Conservation (phyloP, 2,888 invertebrate species). For the Cephalotes varians region DNA sequence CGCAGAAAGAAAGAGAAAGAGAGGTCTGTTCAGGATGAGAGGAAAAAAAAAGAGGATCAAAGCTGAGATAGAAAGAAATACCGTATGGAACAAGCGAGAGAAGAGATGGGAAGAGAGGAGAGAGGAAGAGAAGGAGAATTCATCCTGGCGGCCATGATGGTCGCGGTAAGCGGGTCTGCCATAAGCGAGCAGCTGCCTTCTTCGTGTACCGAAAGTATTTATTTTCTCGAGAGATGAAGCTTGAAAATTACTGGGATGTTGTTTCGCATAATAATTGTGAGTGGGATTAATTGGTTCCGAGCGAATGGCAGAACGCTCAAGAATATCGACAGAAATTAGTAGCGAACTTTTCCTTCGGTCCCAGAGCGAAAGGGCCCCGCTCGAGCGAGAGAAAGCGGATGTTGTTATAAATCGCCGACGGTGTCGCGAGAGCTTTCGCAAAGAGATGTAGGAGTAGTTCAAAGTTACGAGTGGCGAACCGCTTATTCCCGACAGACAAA, state of each 20-base stretch:
- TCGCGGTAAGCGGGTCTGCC: conserved; percentile 44
- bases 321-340: conserved; percentile 44
- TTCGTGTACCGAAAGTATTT: conserved; percentile 26
- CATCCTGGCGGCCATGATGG: conserved; percentile 71
- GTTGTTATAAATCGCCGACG: conserved; percentile 54
- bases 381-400: conserved; percentile 24
- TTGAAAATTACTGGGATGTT: conserved; percentile 32
- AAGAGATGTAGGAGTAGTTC: conserved; percentile 54
- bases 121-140: conserved; percentile 57
- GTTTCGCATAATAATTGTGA: background rate
- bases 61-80: conserved; percentile 32
- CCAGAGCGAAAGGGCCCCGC: background rate
- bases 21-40: conserved; percentile 21
- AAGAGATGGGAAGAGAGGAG: conserved; percentile 3
- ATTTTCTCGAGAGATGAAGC: conserved; percentile 4
- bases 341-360: background rate
- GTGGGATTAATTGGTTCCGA: conserved; percentile 17
- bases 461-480: conserved; percentile 55
- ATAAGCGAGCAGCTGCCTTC: conserved; percentile 42
- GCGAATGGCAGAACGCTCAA: background rate
- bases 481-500: conserved; percentile 51
- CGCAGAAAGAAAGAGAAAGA: conserved; percentile 44
- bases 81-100: conserved; percentile 16
- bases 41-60: conserved; percentile 39
- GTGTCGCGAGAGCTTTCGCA: conserved; percentile 53